Percentiles rank a stretch among this genome's conserved stretches.
Evolutionary conservation across 2,888 invertebrate species (phyloP).

Genomic region (Drosophila colorata): DNA sequence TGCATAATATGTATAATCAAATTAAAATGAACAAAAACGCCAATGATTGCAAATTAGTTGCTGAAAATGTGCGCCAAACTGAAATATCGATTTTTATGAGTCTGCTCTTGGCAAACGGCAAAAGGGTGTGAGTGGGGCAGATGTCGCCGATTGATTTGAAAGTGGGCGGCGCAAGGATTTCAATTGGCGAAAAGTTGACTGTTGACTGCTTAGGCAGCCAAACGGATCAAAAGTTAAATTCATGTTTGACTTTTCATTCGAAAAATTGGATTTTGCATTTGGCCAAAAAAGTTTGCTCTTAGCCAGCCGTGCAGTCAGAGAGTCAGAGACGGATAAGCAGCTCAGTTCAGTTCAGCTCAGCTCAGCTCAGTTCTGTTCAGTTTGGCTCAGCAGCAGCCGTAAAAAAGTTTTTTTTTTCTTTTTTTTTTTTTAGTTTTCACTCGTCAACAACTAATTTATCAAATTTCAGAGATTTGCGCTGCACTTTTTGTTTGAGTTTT

Average conservation of each 20-base stretch:
- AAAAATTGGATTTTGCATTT: slow-evolving; percentile 80
- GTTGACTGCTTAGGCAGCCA: slow-evolving; percentile 60
- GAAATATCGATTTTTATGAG: slow-evolving; percentile 63
- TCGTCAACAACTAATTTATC: slow-evolving; percentile 71
- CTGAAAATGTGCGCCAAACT: slow-evolving; percentile 63
- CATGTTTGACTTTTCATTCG: slow-evolving; percentile 80
- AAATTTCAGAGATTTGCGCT: slow-evolving; percentile 75
- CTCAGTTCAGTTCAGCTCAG: slow-evolving; percentile 28
- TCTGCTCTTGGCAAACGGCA: not conserved
- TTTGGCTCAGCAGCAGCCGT: slow-evolving; percentile 30
- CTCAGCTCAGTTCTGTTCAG: slow-evolving; percentile 20
- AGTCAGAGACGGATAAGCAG: slow-evolving; percentile 58
- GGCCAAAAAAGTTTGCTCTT: slow-evolving; percentile 63
- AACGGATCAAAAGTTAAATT: slow-evolving; percentile 80
- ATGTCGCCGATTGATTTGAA: slow-evolving; percentile 30
- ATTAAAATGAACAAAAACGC: slow-evolving; percentile 75
- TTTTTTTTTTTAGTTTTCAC: slow-evolving; percentile 54
- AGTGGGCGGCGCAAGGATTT: slow-evolving; percentile 15
- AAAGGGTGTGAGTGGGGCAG: not conserved
- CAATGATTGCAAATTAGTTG: slow-evolving; percentile 76
- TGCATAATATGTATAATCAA: slow-evolving; percentile 64
- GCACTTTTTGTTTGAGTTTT: slow-evolving; percentile 63
- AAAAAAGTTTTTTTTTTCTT: slow-evolving; percentile 59
- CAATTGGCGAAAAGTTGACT: slow-evolving; percentile 44
- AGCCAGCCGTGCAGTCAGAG: slow-evolving; percentile 45